These are phyloP conservation scores for Rhineura floridana DNA, from an alignment of 2,113 vertebrate genomes.

Conservation along the genomic window DNA sequence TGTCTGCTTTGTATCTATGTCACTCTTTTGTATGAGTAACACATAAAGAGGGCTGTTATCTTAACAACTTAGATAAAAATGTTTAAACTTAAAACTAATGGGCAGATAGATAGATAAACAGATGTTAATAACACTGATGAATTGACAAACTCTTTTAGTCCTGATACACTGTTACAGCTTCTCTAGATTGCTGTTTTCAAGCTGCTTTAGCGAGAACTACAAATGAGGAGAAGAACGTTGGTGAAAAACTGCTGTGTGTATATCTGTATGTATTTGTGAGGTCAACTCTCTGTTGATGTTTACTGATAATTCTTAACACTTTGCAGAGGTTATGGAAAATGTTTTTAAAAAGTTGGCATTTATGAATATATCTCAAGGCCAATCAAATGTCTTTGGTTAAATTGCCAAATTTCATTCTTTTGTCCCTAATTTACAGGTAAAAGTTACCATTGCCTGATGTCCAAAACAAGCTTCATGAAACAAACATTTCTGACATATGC, in stretches of 20 bases:
- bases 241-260: neutral
- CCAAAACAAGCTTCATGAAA: neutral
- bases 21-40: too few relatives aligned
- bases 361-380: neutral
- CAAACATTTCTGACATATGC: neutral
- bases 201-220: neutral
- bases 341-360: neutral
- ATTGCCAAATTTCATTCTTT: neutral
- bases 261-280: neutral
- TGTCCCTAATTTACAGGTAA: neutral
- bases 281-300: neutral
- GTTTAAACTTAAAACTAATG: neutral
- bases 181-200: neutral
- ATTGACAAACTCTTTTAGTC: neutral
- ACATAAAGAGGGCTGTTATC: neutral
- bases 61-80: neutral
- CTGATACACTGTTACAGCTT: neutral
- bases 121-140: neutral
- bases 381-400: neutral
- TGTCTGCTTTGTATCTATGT: too few relatives aligned
- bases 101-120: neutral
- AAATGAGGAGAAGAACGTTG: neutral
- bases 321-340: neutral
- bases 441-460: neutral
- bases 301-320: neutral